These are phyloP conservation scores for Archocentrus centrarchus DNA, from an alignment of 2,113 vertebrate species.

Conservation along the genomic window DNA sequence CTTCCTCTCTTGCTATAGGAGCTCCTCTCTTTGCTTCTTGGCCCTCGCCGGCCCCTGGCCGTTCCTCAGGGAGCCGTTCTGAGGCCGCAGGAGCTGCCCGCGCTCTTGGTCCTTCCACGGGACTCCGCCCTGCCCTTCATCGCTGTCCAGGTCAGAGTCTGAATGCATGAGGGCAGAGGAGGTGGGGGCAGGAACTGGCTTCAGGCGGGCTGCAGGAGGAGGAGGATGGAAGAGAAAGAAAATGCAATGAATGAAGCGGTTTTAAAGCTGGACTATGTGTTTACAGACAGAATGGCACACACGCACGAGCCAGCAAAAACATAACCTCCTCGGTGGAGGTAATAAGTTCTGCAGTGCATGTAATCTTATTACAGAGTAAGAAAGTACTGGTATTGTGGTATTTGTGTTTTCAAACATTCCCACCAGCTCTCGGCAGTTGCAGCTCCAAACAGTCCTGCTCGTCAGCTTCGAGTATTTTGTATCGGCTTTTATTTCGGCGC, in stretches of 20 bases:
- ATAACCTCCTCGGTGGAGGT: too few species aligned
- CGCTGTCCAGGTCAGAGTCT: constrained; percentile 95
- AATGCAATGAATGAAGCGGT: background rate
- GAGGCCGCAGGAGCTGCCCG: constrained; percentile 89
- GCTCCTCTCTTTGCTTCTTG: constrained; percentile 86
- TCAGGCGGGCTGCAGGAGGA: constrained; percentile 84
- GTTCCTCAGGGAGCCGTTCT: constrained; percentile 93
- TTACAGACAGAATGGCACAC: too few species aligned
- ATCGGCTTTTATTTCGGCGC: constrained; percentile 92
- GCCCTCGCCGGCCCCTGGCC: constrained; percentile 86
- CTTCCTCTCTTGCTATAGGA: constrained; percentile 74
- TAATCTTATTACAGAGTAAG: background rate
- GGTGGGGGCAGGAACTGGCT: constrained; percentile 83
- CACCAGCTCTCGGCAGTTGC: constrained; percentile 89
- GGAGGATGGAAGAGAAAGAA: background rate
- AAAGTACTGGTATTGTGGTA: background rate
- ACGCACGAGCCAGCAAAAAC: too few species aligned
- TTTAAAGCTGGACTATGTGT: fast-evolving
- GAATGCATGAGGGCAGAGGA: constrained; percentile 97
- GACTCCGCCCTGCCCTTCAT: constrained; percentile 87
- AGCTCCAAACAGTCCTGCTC: constrained; percentile 92
- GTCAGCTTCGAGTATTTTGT: constrained; percentile 95
- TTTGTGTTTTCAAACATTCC: too few species aligned
- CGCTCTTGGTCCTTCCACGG: constrained; percentile 94
- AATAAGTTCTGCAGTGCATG: background rate